Percentiles rank a stretch among this genome's conserved stretches.
Conservation (phyloP, 2,113 vertebrate genomes). For the Vicugna pacos region DNA sequence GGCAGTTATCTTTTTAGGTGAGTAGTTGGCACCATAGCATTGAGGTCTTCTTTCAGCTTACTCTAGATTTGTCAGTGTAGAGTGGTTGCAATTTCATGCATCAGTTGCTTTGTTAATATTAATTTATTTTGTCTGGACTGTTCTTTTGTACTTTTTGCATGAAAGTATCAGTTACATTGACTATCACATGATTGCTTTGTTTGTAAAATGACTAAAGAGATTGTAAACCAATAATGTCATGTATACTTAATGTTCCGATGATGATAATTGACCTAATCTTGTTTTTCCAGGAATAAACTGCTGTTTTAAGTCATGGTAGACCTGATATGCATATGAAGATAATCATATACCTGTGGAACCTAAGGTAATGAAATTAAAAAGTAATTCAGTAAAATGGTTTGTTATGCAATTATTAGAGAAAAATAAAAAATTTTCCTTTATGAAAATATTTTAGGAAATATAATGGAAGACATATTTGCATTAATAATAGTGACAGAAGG, state of each 20-base stretch:
- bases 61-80: background rate
- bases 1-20: background rate
- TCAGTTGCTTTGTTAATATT: background rate
- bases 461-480: background rate
- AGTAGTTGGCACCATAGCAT: background rate
- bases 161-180: constrained; percentile 19
- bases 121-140: constrained; percentile 7
- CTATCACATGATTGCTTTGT: background rate
- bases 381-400: background rate
- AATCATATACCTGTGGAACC: background rate
- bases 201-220: constrained; percentile 9
- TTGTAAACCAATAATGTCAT: background rate
- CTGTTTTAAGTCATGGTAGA: background rate
- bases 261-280: background rate
- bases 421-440: background rate
- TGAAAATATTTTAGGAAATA: background rate
- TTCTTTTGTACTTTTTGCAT: constrained; percentile 32
- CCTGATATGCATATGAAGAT: background rate
- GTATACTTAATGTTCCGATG: background rate
- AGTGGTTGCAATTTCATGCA: constrained; percentile 38
- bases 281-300: background rate
- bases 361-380: background rate
- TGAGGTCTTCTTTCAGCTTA: background rate
- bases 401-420: background rate
- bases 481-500: background rate